Percentiles rank a stretch among this genome's conserved stretches.
Conservation (phyloP, 2,888 invertebrate genomes). For the Synanthedon tipuliformis region DNA sequence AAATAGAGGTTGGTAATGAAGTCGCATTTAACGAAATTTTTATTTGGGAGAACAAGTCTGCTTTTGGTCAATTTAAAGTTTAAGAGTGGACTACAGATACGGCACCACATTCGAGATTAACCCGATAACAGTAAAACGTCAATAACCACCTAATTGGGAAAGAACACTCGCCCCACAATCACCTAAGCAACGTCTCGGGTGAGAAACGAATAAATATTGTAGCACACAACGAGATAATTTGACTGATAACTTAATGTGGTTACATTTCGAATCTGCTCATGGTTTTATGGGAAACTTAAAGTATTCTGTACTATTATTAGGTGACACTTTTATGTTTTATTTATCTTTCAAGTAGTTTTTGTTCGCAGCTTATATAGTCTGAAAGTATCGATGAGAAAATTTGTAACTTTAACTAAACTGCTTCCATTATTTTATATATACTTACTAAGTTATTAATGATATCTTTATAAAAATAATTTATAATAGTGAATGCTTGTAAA, state of each 20-base stretch:
- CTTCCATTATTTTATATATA: too few species aligned
- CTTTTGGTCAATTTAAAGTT: not conserved
- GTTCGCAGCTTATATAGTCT: too few species aligned
- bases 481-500: too few species aligned
- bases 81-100: conserved; percentile 40
- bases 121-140: conserved; percentile 67
- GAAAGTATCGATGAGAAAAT: too few species aligned
- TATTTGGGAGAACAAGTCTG: too few species aligned
- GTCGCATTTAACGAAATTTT: too few species aligned
- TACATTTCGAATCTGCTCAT: conserved; percentile 69
- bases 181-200: conserved; percentile 38
- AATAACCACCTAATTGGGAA: conserved; percentile 70
- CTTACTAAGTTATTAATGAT: too few species aligned
- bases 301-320: not conserved
- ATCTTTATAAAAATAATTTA: too few species aligned
- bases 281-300: conserved; percentile 61
- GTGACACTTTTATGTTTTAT: too few species aligned
- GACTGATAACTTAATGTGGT: conserved; percentile 67
- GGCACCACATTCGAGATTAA: conserved; percentile 49
- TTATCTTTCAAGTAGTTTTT: too few species aligned
- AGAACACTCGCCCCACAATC: conserved; percentile 57
- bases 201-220: conserved; percentile 70
- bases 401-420: too few species aligned
- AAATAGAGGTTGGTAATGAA: too few species aligned
- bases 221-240: conserved; percentile 63